Percentiles rank a stretch among this genome's conserved stretches.
Evolutionary conservation across 2,797 vertebrate genomes (phyloP).

Genomic region (Apogon hyalosoma): DNA sequence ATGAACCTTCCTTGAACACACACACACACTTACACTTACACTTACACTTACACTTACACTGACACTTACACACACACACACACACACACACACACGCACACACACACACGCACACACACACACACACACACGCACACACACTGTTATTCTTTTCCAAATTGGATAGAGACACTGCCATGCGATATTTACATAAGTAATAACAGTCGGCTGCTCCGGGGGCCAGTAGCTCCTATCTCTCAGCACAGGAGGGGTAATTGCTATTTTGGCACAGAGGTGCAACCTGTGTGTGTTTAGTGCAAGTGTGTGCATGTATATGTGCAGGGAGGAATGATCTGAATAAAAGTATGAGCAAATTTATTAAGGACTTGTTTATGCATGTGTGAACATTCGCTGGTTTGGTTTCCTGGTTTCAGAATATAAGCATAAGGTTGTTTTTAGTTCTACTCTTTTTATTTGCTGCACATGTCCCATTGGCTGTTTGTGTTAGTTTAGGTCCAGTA

Average conservation of each 20-base stretch:
- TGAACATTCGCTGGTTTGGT: constrained; percentile 10
- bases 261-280: constrained; percentile 74
- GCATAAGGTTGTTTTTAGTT: constrained; percentile 19
- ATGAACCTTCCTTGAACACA: constrained; percentile 33
- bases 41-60: too few species aligned
- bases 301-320: constrained; percentile 24
- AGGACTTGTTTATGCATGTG: constrained; percentile 22
- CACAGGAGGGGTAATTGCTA: constrained; percentile 72
- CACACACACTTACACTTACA: too few species aligned
- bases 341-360: constrained; percentile 38
- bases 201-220: constrained; percentile 65
- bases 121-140: constrained; percentile 32
- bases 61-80: too few species aligned
- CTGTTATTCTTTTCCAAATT: constrained; percentile 70
- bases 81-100: too few species aligned
- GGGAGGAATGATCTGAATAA: constrained; percentile 40
- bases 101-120: constrained; percentile 27
- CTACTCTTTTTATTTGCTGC: constrained; percentile 40
- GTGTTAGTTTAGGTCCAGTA: constrained; percentile 49
- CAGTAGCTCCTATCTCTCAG: constrained; percentile 67
- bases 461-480: constrained; percentile 45
- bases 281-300: constrained; percentile 45
- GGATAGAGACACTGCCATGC: constrained; percentile 71
- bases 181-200: constrained; percentile 82
- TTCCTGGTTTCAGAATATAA: constrained; percentile 15